Evolutionary conservation across 2,113 vertebrate species (phyloP).

Genomic region (Pteronura brasiliensis): DNA sequence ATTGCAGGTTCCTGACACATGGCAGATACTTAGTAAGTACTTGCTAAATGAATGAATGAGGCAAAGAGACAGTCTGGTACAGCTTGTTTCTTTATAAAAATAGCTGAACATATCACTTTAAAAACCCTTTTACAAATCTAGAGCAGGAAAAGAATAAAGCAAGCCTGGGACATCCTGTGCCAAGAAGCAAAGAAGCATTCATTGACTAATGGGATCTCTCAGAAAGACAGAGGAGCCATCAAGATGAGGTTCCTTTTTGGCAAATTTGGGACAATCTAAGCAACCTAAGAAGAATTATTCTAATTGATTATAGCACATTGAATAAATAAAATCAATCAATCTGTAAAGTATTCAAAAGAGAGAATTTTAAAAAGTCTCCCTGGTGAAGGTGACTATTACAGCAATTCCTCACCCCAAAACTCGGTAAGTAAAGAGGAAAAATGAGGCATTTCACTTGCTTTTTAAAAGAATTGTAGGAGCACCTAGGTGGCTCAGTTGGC

Average conservation of each 20-base stretch:
- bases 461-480: background rate
- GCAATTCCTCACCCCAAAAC: background rate
- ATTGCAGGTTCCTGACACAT: background rate
- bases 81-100: background rate
- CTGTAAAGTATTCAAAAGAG: background rate
- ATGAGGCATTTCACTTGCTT: background rate
- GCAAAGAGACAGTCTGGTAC: background rate
- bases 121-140: conserved; percentile 62
- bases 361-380: background rate
- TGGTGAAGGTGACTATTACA: background rate
- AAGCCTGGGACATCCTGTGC: conserved; percentile 45
- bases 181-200: background rate
- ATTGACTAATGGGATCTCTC: background rate
- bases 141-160: background rate
- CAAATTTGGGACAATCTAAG: background rate
- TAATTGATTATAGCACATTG: background rate
- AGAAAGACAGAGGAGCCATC: background rate
- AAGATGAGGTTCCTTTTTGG: background rate
- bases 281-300: background rate
- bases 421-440: background rate
- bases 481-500: background rate
- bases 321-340: background rate
- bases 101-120: conserved; percentile 60
- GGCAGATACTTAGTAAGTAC: background rate
- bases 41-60: background rate